A percentile compares a stretch with the other conserved stretches of the same genome.
Conservation (phyloP, 1,140 invertebrate species). For the Stegodyphus dumicola region DNA sequence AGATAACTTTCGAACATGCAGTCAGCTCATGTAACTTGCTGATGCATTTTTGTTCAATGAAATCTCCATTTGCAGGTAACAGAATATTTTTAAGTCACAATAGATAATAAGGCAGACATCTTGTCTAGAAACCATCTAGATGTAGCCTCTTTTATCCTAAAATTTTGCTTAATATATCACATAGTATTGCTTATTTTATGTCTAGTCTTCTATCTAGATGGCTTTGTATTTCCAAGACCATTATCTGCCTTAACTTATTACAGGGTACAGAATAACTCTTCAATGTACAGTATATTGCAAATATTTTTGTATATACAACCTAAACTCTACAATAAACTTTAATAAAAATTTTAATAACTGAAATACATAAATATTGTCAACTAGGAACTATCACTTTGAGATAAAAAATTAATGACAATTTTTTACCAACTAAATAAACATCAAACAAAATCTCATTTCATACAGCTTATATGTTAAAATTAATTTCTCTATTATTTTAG, state of each 20-base stretch:
- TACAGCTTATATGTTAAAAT: too few species aligned
- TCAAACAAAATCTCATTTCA: too few species aligned
- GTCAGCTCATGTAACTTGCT: neutral
- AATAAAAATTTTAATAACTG: neutral
- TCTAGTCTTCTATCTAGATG: constrained; percentile 53
- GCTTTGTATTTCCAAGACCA: neutral
- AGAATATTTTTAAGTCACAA: neutral
- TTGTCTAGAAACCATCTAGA: constrained; percentile 8
- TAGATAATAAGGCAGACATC: neutral
- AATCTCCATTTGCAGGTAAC: constrained; percentile 1
- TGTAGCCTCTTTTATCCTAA: neutral
- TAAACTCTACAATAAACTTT: too few species aligned
- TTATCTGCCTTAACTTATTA: too few species aligned
- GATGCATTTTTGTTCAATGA: constrained; percentile 2
- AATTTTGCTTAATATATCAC: constrained; percentile 7
- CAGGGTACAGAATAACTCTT: too few species aligned
- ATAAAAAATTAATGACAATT: too few species aligned
- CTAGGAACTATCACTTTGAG: neutral
- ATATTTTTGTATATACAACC: too few species aligned
- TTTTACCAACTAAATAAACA: too few species aligned
- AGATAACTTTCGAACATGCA: neutral
- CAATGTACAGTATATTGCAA: too few species aligned
- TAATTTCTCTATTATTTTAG: too few species aligned
- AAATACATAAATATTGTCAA: neutral
- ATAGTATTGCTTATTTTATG: constrained; percentile 26